Base-by-base conservation (phyloP, 1,140 invertebrate species). In the Drosophila mayri region DNA sequence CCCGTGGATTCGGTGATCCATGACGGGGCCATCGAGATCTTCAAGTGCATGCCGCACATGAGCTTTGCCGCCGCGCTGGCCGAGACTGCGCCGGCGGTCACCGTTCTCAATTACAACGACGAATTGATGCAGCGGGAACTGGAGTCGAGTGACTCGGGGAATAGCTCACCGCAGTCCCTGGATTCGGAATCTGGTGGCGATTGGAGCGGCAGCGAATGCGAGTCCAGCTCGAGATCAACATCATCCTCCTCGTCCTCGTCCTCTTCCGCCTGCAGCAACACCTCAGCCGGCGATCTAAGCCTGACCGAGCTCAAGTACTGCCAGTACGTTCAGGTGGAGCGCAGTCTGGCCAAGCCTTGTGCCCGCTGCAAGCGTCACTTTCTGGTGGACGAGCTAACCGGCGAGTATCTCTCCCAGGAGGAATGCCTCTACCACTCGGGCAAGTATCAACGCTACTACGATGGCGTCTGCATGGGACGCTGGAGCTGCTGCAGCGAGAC, bases 351-450 rank as follows among this genome's bases (percentile, higher is more conserved):
- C 86, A 94, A 95, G 60, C 93, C 93, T 14, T 98, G 97, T 93
- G 94, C 94, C 10, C 94, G 97, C 35, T 98, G 97, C 93, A 93
- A 94, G 32, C 94, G 94, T 72, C 93, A 93, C 30, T 98, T 97
- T 90, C 94, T 94, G 67, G 94, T 97, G 25, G 93, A 94, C 18
- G 94, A 94, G 30, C 60, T 58, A 6, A 93, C 93, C 22, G 95
- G 95, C 18, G 94, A 95, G 73, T 97, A 97, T 86, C 76, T 96
- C 4, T 94, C 93, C 0, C 91, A 94, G 32, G 96, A 97, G 52
- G 92, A 94, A 22, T 99, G 98, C 93, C 61, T 93, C 0, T 97
- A 97, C 90, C 98, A 99, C 86, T 97, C 96, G 95, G 97, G 97
- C 6, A 96, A 96, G 70, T 81, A 95, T 25, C 37, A 81, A 44